phyloP scores from a whole-genome alignment of 2,888 invertebrate genomes.

The Fabriciana adippe region DNA sequence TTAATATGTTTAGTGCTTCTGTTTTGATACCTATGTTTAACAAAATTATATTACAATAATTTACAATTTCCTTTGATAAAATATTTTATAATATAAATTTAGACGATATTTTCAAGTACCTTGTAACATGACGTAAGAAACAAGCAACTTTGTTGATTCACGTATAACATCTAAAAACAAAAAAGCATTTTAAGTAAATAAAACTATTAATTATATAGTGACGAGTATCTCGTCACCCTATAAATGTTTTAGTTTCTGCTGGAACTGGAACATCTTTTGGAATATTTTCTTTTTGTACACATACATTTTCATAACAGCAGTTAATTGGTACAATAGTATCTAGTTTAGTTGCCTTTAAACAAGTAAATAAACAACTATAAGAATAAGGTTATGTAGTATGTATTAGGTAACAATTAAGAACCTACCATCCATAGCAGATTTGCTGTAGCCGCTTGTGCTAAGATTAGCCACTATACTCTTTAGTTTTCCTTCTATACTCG shows the following conservation, averaged over 20 bases:
- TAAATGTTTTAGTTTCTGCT: no score
- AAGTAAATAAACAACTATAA: no score
- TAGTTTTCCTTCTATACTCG: constrained; percentile 49
- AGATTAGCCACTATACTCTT: constrained; percentile 55
- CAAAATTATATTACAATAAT: neutral
- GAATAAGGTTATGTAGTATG: no score
- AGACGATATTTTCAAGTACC: constrained; percentile 46
- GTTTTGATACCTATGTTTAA: constrained; percentile 56
- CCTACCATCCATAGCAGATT: constrained; percentile 49
- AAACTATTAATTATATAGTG: neutral
- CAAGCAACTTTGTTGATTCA: constrained; percentile 52
- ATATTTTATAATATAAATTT: neutral
- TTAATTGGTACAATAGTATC: no score
- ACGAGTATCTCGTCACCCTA: no score
- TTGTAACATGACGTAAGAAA: constrained; percentile 60
- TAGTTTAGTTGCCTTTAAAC: no score
- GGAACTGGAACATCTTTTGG: no score
- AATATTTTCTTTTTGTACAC: no score
- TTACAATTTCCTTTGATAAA: neutral
- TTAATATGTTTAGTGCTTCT: constrained; percentile 56
- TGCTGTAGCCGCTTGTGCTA: constrained; percentile 46
- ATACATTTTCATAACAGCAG: no score
- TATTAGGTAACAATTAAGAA: neutral
- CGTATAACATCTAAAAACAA: constrained; percentile 59
- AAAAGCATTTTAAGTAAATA: neutral